Conservation (phyloP, 2,888 invertebrate genomes). For the Entomobrya multifasciata region DNA sequence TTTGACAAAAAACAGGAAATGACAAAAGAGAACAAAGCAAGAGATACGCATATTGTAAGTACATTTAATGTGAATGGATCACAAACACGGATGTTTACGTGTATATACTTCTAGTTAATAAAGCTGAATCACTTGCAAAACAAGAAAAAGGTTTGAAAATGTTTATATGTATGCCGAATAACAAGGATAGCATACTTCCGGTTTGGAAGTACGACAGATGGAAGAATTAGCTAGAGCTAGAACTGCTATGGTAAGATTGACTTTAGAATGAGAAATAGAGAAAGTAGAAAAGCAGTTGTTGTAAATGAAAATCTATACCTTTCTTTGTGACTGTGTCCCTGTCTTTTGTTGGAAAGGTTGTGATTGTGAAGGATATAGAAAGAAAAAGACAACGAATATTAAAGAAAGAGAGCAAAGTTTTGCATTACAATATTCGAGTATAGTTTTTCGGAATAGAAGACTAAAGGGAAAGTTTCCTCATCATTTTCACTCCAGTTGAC, state of each 20-base stretch:
- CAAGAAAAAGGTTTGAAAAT: neutral
- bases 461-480: conserved; percentile 67
- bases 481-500: conserved; percentile 73
- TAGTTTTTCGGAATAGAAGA: neutral
- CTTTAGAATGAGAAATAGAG: conserved; percentile 5
- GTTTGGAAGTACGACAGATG: conserved; percentile 37
- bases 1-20: neutral
- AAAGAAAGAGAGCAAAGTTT: conserved; percentile 25
- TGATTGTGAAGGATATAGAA: conserved; percentile 33
- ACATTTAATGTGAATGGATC: neutral
- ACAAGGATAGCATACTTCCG: conserved; percentile 55
- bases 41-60: too few species aligned
- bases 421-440: conserved; percentile 21
- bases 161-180: too few species aligned
- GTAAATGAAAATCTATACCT: neutral
- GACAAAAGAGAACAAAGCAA: neutral
- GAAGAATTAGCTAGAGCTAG: too few species aligned
- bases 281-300: neutral
- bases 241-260: conserved; percentile 40
- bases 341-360: too few species aligned
- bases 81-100: too few species aligned
- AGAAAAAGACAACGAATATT: neutral
- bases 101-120: conserved; percentile 48
- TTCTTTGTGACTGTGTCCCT: neutral
- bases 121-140: conserved; percentile 51